Conservation (phyloP, 1,140 invertebrate species). For the Philopotamus ludificatus region DNA sequence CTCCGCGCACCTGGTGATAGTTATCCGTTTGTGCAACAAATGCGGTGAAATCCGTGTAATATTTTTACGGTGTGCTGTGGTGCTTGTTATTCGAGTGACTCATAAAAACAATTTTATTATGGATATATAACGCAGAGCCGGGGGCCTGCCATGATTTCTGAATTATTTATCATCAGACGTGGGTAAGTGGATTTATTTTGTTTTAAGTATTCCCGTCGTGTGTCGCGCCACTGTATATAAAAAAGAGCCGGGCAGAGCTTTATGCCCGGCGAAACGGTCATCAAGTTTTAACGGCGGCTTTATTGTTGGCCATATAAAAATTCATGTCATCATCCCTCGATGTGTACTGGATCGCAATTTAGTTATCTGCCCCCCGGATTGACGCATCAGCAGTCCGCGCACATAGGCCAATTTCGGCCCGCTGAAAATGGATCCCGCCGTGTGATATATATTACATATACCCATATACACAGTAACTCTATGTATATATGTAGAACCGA, state of each 20-base stretch:
- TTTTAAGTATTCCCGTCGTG: background rate
- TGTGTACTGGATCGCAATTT: too few relatives aligned
- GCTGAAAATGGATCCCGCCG: too few relatives aligned
- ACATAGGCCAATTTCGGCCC: too few relatives aligned
- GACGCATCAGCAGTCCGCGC: too few relatives aligned
- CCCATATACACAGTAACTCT: too few relatives aligned
- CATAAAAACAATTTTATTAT: slow-evolving; percentile 13
- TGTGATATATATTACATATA: too few relatives aligned
- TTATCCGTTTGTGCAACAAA: too few relatives aligned
- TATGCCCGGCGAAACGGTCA: background rate
- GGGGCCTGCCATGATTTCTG: slow-evolving; percentile 25
- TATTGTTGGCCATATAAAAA: background rate
- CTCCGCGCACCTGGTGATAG: too few relatives aligned
- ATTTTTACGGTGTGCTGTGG: slow-evolving; percentile 17
- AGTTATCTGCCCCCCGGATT: too few relatives aligned
- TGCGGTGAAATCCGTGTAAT: slow-evolving; percentile 16
- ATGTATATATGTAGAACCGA: too few relatives aligned
- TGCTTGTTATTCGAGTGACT: slow-evolving; percentile 23
- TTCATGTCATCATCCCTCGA: too few relatives aligned
- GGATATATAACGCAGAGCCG: slow-evolving; percentile 8
- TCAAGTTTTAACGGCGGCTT: background rate
- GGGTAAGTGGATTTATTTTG: slow-evolving; percentile 1
- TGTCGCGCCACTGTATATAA: background rate
- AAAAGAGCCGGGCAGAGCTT: background rate
- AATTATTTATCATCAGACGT: slow-evolving; percentile 9